Conservation (phyloP, 2,797 vertebrate species). For the Myioborus miniatus region DNA sequence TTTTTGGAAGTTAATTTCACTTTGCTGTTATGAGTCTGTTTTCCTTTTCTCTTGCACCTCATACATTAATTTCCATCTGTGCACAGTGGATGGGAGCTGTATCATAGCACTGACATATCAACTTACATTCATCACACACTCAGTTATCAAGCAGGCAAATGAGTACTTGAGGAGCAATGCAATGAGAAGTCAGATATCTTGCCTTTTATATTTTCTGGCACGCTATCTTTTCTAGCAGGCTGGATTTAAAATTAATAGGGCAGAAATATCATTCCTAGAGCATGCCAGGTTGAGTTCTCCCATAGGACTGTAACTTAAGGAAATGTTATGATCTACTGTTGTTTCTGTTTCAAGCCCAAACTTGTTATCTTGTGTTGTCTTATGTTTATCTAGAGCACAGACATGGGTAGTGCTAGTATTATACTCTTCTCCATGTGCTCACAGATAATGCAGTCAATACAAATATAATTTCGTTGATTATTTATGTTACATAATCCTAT, state of each 20-base stretch:
- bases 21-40: neutral
- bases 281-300: neutral
- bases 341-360: constrained; percentile 65
- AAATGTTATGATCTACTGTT: neutral
- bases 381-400: constrained; percentile 49
- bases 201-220: constrained; percentile 29
- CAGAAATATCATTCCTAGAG: constrained; percentile 26
- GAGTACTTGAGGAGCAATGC: neutral
- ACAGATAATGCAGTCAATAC: neutral
- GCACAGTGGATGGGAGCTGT: neutral
- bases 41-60: constrained; percentile 21
- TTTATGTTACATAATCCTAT: neutral
- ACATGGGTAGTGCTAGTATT: constrained; percentile 11
- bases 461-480: neutral
- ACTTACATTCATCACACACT: neutral
- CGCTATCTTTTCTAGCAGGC: neutral
- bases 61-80: constrained; percentile 4
- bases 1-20: neutral
- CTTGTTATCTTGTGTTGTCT: constrained; percentile 55
- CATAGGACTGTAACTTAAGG: neutral
- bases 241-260: constrained; percentile 42
- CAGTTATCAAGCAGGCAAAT: constrained; percentile 13
- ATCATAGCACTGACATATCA: neutral
- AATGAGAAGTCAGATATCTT: neutral
- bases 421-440: neutral